Conservation (phyloP, 1,140 invertebrate genomes). For the Parapsyche elsis region DNA sequence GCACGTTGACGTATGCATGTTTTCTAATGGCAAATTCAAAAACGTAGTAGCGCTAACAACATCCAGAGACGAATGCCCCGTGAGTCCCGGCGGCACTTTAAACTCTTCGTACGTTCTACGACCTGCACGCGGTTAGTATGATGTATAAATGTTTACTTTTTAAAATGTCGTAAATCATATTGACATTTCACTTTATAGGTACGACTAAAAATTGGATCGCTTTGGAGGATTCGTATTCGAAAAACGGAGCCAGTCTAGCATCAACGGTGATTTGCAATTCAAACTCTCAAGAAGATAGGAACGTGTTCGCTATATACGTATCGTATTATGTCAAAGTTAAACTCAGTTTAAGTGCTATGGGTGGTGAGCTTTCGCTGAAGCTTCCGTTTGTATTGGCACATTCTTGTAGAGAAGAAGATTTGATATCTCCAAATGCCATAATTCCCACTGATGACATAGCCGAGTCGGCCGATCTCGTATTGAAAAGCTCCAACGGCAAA, state of each 20-base stretch:
- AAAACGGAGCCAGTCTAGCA: constrained; percentile 74
- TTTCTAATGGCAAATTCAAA: constrained; percentile 99
- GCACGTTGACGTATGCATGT: constrained; percentile 98
- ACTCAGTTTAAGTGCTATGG: constrained; percentile 80
- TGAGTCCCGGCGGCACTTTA: constrained; percentile 72
- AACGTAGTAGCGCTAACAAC: constrained; percentile 93
- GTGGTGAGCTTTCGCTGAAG: constrained; percentile 81
- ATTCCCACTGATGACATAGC: constrained; percentile 34
- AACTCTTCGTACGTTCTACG: constrained; percentile 74
- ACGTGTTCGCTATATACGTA: constrained; percentile 90
- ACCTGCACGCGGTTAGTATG: constrained; percentile 72
- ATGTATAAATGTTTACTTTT: not conserved
- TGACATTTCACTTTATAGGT: constrained; percentile 59
- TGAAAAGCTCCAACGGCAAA: constrained; percentile 59
- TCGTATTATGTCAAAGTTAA: constrained; percentile 92
- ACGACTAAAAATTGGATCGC: constrained; percentile 86
- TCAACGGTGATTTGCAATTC: constrained; percentile 74
- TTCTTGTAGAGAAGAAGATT: constrained; percentile 66
- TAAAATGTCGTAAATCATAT: not conserved
- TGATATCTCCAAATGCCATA: constrained; percentile 56
- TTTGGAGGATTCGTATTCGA: constrained; percentile 79
- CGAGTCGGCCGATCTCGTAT: constrained; percentile 51
- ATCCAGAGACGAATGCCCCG: constrained; percentile 74
- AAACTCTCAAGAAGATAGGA: constrained; percentile 75
- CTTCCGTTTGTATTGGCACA: constrained; percentile 79